Evolutionary conservation across 2,888 invertebrate genomes (phyloP).

Genomic region (Selenia dentaria): DNA sequence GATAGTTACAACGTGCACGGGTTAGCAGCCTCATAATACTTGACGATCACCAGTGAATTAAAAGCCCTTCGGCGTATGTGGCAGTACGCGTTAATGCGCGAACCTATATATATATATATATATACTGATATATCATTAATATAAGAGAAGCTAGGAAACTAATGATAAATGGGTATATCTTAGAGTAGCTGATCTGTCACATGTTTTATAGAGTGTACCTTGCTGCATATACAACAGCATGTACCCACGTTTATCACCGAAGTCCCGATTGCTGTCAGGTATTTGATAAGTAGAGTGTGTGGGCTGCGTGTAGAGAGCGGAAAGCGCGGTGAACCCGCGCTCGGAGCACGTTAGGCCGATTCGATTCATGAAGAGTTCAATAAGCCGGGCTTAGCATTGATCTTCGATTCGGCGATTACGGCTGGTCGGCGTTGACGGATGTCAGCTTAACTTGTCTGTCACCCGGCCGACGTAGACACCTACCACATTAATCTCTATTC

Average conservation of each 20-base stretch:
- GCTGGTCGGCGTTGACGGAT: slow-evolving; percentile 79
- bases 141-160: too few species aligned
- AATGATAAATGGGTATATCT: too few species aligned
- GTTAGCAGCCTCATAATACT: slow-evolving; percentile 72
- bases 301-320: slow-evolving; percentile 40
- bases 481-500: slow-evolving; percentile 80
- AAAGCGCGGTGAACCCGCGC: slow-evolving; percentile 20
- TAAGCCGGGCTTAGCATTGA: slow-evolving; percentile 81
- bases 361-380: slow-evolving; percentile 72
- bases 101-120: too few species aligned
- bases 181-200: too few species aligned
- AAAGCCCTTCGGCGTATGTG: slow-evolving; percentile 30
- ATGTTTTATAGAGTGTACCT: too few species aligned
- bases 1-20: slow-evolving; percentile 59
- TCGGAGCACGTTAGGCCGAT: slow-evolving; percentile 57
- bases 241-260: slow-evolving; percentile 37
- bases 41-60: slow-evolving; percentile 60
- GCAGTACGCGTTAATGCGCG: slow-evolving; percentile 33
- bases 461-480: slow-evolving; percentile 70
- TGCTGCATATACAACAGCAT: too few species aligned
- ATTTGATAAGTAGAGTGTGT: slow-evolving; percentile 65
- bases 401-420: slow-evolving; percentile 80
- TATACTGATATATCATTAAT: too few species aligned
- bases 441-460: slow-evolving; percentile 82
- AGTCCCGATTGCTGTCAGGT: slow-evolving; percentile 69